phyloP scores from a whole-genome alignment of 2,113 vertebrate species.

The Rhizomys pruinosus region DNA sequence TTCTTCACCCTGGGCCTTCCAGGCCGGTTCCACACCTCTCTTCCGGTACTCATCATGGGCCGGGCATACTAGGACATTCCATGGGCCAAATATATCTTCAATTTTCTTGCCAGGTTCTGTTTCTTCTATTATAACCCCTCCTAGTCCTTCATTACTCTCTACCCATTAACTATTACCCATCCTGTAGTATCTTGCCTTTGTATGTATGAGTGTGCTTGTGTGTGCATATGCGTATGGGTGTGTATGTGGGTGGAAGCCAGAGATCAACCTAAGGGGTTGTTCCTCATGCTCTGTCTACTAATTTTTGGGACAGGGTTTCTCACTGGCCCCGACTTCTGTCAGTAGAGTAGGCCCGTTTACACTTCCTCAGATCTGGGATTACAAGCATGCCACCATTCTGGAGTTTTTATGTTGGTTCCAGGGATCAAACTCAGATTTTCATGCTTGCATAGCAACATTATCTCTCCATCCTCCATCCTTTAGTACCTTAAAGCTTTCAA shows the following conservation, averaged over 20 bases:
- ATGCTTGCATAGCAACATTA: too few species aligned
- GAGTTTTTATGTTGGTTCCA: neutral
- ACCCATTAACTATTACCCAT: neutral
- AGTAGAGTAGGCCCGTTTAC: too few species aligned
- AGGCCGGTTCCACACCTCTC: neutral
- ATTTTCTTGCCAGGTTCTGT: neutral
- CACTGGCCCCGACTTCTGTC: neutral
- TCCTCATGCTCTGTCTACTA: too few species aligned
- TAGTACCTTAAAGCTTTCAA: neutral
- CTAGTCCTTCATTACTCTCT: neutral
- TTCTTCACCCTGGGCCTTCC: neutral
- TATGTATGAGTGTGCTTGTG: too few species aligned
- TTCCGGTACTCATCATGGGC: neutral
- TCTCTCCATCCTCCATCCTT: neutral
- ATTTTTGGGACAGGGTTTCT: too few species aligned
- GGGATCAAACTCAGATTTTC: neutral
- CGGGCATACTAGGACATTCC: neutral
- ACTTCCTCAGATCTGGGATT: neutral
- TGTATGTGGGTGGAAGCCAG: neutral
- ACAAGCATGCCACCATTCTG: neutral
- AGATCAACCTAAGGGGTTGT: neutral
- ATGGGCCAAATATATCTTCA: neutral
- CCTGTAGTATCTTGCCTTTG: neutral
- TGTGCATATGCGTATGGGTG: neutral
- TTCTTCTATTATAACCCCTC: neutral